A percentile compares a stretch with the other conserved stretches of the same genome.
Evolutionary conservation across 2,113 vertebrate species (phyloP).

Genomic region (Piaya cayana): DNA sequence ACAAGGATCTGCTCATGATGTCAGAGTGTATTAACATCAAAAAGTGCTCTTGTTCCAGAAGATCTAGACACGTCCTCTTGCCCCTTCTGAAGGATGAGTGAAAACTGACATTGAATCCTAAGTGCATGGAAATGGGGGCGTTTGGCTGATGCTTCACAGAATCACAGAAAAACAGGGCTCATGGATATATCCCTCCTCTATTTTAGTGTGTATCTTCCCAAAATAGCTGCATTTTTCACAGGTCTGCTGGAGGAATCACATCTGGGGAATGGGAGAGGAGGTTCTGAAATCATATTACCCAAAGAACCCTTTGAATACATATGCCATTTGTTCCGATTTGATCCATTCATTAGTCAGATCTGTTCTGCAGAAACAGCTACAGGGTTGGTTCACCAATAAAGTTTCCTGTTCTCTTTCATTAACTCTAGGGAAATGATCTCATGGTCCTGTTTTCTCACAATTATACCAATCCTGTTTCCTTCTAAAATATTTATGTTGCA

Average conservation of each 20-base stretch:
- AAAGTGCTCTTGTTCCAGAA: neutral
- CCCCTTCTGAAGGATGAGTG: neutral
- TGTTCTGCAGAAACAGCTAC: neutral
- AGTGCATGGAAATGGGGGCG: neutral
- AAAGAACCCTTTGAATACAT: neutral
- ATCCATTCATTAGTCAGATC: neutral
- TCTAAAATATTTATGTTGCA: neutral
- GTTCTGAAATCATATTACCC: neutral
- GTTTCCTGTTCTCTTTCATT: neutral
- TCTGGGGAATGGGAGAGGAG: neutral
- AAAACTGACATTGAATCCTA: neutral
- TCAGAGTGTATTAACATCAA: neutral
- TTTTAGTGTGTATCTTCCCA: neutral
- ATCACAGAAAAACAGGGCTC: neutral
- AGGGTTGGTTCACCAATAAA: neutral
- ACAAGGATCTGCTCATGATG: accelerated
- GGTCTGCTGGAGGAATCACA: neutral
- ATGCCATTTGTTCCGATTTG: neutral
- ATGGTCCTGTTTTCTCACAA: neutral
- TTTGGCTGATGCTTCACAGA: neutral
- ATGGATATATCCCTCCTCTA: neutral
- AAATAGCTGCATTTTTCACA: neutral
- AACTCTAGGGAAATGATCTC: neutral
- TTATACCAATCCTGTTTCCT: neutral
- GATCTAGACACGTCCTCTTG: neutral